These are phyloP conservation scores for Poeciliopsis turneri DNA, from an alignment of 2,797 vertebrate genomes.

Conservation along the genomic window DNA sequence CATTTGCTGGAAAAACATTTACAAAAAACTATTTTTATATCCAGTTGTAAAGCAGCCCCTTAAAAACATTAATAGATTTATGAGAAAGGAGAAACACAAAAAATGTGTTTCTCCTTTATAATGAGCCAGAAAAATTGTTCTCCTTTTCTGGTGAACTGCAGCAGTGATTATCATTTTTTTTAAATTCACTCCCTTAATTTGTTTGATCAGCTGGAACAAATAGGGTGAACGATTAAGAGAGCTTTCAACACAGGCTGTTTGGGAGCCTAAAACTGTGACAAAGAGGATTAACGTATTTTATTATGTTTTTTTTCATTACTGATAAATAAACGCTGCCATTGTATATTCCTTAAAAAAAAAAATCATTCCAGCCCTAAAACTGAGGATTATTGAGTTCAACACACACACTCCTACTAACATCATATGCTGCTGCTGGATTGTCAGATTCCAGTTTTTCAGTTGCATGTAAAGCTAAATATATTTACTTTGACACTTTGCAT, in stretches of 20 bases:
- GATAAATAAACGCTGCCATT: neutral
- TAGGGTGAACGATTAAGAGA: neutral
- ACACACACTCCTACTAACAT: neutral
- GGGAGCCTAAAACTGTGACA: neutral
- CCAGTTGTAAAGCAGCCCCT: neutral
- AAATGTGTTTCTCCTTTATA: neutral
- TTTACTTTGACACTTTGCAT: neutral
- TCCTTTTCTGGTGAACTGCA: neutral
- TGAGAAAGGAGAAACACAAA: neutral
- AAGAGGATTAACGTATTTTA: neutral
- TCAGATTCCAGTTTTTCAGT: neutral
- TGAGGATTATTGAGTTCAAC: neutral
- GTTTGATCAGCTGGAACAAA: conserved; percentile 4
- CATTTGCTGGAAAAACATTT: neutral
- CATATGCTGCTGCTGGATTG: neutral
- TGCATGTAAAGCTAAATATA: neutral
- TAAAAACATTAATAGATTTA: neutral
- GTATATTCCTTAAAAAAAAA: neutral
- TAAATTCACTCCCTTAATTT: neutral
- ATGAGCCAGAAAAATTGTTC: neutral
- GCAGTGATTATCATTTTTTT: neutral
- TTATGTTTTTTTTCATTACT: neutral
- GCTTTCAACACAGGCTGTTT: neutral
- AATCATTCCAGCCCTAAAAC: neutral
- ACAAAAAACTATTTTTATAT: neutral